A percentile compares a stretch with the other conserved stretches of the same genome.
Evolutionary conservation across 2,113 vertebrate species (phyloP).

Genomic region (Callorhinus ursinus): DNA sequence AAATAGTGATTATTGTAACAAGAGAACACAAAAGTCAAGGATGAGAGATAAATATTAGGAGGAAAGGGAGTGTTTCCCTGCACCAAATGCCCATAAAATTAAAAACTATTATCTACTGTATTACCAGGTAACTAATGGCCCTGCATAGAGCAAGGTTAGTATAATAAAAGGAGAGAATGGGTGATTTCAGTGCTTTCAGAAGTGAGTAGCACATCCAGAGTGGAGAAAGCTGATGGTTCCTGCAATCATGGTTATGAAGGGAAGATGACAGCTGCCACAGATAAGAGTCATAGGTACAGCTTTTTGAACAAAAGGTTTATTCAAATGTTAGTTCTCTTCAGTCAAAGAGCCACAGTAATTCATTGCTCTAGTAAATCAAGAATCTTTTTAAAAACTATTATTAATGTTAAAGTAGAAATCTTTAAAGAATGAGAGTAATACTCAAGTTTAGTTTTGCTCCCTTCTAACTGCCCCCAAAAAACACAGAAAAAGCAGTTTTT

Average conservation of each 20-base stretch:
- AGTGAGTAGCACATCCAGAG: neutral
- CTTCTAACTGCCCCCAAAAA: neutral
- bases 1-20: neutral
- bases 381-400: neutral
- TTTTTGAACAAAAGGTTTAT: neutral
- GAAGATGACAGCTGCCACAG: neutral
- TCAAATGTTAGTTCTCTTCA: neutral
- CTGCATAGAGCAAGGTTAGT: neutral
- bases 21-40: neutral
- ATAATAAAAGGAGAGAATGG: neutral
- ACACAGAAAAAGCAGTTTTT: neutral
- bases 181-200: neutral
- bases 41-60: neutral
- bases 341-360: neutral
- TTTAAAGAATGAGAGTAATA: neutral
- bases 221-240: neutral
- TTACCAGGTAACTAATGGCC: neutral
- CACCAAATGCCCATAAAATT: neutral
- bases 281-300: neutral
- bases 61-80: neutral
- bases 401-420: neutral
- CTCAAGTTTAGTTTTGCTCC: neutral
- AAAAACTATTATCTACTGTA: neutral
- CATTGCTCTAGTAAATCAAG: neutral
- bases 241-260: neutral